A percentile compares a stretch with the other conserved stretches of the same genome.
phyloP scores from a whole-genome alignment of 2,797 vertebrate species.

The Centroberyx gerrardi region DNA sequence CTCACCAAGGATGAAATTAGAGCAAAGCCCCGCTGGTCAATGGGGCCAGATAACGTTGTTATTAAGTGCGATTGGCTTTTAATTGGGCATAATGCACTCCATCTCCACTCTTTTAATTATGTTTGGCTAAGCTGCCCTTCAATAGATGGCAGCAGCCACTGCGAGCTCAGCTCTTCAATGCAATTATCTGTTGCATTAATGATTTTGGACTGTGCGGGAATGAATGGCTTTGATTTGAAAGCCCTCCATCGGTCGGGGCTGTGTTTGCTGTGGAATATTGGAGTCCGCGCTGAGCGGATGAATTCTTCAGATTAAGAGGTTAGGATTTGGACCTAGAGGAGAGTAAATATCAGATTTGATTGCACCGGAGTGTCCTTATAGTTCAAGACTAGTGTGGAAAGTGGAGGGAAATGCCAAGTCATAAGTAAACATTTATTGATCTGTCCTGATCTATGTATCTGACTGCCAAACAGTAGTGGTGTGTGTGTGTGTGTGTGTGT shows the following conservation, averaged over 20 bases:
- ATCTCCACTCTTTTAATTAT: slow-evolving; percentile 83
- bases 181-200: slow-evolving; percentile 81
- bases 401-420: slow-evolving; percentile 25
- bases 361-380: slow-evolving; percentile 21
- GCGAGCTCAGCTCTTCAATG: slow-evolving; percentile 74
- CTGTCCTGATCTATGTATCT: slow-evolving; percentile 13
- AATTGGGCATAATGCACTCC: slow-evolving; percentile 84
- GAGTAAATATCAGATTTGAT: slow-evolving; percentile 64
- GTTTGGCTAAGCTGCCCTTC: slow-evolving; percentile 79
- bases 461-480: neutral
- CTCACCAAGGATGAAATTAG: slow-evolving; percentile 74
- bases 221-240: slow-evolving; percentile 68
- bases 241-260: slow-evolving; percentile 44
- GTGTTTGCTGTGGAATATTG: slow-evolving; percentile 51
- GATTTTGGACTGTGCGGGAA: slow-evolving; percentile 80
- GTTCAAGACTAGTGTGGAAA: slow-evolving; percentile 35
- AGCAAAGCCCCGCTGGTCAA: slow-evolving; percentile 72
- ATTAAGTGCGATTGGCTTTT: slow-evolving; percentile 85
- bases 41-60: slow-evolving; percentile 79
- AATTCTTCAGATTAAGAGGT: slow-evolving; percentile 54
- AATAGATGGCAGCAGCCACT: slow-evolving; percentile 75
- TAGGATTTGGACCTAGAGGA: slow-evolving; percentile 39
- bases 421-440: slow-evolving; percentile 54
- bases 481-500: neutral
- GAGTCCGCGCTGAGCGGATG: slow-evolving; percentile 31